Evolutionary conservation across 2,113 vertebrate genomes (phyloP).

Genomic region (Suricata suricatta): DNA sequence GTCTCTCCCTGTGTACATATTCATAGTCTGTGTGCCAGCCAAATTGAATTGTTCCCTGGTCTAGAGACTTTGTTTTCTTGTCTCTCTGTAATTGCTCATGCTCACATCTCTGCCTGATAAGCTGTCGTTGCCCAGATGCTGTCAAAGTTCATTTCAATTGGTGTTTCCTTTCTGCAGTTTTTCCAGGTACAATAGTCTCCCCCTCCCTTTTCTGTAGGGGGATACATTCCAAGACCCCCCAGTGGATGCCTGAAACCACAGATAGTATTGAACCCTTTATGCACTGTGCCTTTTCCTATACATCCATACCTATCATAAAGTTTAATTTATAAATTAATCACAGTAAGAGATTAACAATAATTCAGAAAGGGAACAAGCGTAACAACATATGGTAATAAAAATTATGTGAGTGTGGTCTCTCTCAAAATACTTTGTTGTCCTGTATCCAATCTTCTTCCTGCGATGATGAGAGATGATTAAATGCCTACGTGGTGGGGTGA

Average conservation of each 20-base stretch:
- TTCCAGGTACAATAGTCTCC: neutral
- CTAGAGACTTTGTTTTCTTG: constrained; percentile 16
- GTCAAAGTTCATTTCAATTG: constrained; percentile 12
- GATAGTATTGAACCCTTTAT: neutral
- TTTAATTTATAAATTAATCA: neutral
- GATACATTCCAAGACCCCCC: neutral
- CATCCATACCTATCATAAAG: neutral
- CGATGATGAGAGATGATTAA: neutral
- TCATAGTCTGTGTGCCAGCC: neutral
- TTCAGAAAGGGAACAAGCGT: neutral
- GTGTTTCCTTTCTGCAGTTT: constrained; percentile 3
- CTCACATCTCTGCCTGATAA: neutral
- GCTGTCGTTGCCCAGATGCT: neutral
- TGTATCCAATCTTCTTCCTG: neutral
- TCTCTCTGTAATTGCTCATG: neutral
- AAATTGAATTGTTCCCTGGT: neutral
- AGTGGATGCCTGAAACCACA: neutral
- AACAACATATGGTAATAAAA: neutral
- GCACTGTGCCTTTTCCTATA: neutral
- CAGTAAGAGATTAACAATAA: neutral
- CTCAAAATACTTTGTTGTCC: neutral
- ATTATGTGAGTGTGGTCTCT: neutral
- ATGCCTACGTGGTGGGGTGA: neutral
- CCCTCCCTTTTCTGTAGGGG: neutral
- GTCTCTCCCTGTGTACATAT: neutral